Base-by-base conservation (phyloP, 2,113 vertebrate species). In the Thinocorus orbignyianus region DNA sequence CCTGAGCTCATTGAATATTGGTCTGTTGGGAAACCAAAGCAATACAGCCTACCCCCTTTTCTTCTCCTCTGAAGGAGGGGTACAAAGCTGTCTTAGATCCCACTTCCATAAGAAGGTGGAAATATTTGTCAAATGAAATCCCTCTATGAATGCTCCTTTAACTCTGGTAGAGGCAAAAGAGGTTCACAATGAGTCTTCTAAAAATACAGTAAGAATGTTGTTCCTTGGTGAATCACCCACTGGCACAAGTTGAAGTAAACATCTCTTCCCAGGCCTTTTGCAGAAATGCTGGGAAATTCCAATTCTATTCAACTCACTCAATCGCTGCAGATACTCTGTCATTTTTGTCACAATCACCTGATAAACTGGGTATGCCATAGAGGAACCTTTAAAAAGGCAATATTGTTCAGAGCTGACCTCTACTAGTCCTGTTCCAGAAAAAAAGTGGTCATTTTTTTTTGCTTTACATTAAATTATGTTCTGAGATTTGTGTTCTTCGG, bases 241-340 rank as follows among this genome's bases (percentile, higher is more conserved):
- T 68, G 83, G 52, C 82, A 78, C 0, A 1, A 71, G 72, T 35
- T 79, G 86, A 96, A 93, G 51, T 51, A 49, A 95, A 69, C 88
- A 93, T 92, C 92, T 93, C 85, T 92, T 90, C 92, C 64, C 25
- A n/a, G 55, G 28, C 35, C 28, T 90, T 93, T 73, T 66, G 66
- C 81, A 86, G 54, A 92, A 91, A 28, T 73, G n/a, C 41, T 94
- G 86, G 72, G 77, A 95, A 93, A 86, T 91, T 90, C 79, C 65
- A 60, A 14, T 49, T 82, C 81, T 79, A 65, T 55, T 72, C 49
- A 48, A 22, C 39, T 77, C 37, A 6, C 46, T 93, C 69, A 64
- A 71, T 81, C 61, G 11, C 84, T 65, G 61, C 51, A 79, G 39
- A 68, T 74, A 18, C n/a, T 41, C n/a, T 81, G 48, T 88, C 65